These are phyloP conservation scores for Drosophila sordidula DNA, from an alignment of 2,888 invertebrate species.

Conservation along the genomic window DNA sequence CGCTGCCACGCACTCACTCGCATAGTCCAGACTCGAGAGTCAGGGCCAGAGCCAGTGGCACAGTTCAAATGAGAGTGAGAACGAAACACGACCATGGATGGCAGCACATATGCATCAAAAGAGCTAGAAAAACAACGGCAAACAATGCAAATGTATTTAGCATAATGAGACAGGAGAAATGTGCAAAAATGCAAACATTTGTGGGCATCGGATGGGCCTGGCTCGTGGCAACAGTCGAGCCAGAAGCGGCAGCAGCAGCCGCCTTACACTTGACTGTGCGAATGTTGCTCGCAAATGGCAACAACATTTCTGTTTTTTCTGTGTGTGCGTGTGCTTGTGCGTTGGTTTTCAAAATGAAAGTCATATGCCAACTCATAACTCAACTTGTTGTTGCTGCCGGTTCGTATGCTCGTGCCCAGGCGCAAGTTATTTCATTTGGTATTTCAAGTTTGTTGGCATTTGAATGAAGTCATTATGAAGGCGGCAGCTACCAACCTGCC, in stretches of 20 bases:
- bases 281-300: conserved; percentile 69
- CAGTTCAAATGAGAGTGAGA: conserved; percentile 19
- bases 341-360: conserved; percentile 77
- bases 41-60: conserved; percentile 15
- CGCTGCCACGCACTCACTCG: conserved; percentile 51
- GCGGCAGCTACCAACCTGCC: conserved; percentile 50
- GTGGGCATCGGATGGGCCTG: conserved; percentile 52
- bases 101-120: conserved; percentile 82
- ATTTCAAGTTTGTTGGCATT: conserved; percentile 82
- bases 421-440: conserved; percentile 81
- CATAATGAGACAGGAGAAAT: conserved; percentile 83
- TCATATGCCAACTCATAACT: conserved; percentile 81
- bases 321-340: conserved; percentile 27
- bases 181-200: conserved; percentile 82
- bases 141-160: conserved; percentile 83
- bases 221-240: conserved; percentile 5
- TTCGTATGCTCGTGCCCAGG: conserved; percentile 54
- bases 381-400: conserved; percentile 68
- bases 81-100: conserved; percentile 24
- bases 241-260: conserved; percentile 31
- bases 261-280: conserved; percentile 72
- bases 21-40: conserved; percentile 21
- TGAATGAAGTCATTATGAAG: conserved; percentile 82
- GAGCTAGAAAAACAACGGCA: conserved; percentile 82
- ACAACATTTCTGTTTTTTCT: conserved; percentile 62